These are phyloP conservation scores for Exephanes ischioxanthus DNA, from an alignment of 2,888 invertebrate species.

Conservation along the genomic window DNA sequence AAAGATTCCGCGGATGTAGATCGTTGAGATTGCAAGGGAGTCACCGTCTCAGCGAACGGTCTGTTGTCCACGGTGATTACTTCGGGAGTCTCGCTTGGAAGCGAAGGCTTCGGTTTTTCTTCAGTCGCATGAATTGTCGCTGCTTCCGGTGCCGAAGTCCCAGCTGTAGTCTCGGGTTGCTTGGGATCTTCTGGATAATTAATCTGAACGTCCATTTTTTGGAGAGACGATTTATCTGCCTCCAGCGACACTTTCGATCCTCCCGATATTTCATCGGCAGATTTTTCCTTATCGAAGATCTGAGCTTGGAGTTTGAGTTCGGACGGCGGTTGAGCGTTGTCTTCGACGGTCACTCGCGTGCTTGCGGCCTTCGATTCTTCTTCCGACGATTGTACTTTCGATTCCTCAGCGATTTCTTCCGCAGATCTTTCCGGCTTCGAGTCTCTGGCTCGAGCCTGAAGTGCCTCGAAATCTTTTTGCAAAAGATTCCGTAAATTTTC, in stretches of 20 bases:
- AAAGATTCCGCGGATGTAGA: conserved; percentile 2
- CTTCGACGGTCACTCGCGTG: conserved; percentile 8
- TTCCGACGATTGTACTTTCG: conserved; percentile 24
- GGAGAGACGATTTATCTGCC: conserved; percentile 44
- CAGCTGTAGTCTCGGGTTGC: not conserved
- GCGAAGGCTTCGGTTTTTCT: not conserved
- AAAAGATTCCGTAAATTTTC: conserved; percentile 3
- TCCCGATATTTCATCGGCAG: conserved; percentile 25
- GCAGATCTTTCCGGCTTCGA: not conserved
- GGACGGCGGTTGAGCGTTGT: not conserved
- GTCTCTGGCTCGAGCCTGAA: not conserved
- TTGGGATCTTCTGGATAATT: conserved; percentile 24
- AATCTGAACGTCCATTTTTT: not conserved
- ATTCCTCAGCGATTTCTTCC: conserved; percentile 1
- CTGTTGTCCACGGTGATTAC: conserved; percentile 58
- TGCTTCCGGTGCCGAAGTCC: conserved; percentile 29
- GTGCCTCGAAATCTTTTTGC: conserved; percentile 1
- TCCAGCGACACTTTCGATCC: conserved; percentile 26
- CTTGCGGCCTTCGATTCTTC: conserved; percentile 22
- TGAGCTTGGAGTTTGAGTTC: not conserved
- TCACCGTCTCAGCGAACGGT: conserved; percentile 50
- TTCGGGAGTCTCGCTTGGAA: conserved; percentile 42
- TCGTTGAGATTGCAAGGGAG: conserved; percentile 40
- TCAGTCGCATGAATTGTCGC: conserved; percentile 29
- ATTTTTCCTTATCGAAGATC: conserved; percentile 8